Evolutionary conservation across 2,113 vertebrate species (phyloP).

Genomic region (Ceyx margarethae): DNA sequence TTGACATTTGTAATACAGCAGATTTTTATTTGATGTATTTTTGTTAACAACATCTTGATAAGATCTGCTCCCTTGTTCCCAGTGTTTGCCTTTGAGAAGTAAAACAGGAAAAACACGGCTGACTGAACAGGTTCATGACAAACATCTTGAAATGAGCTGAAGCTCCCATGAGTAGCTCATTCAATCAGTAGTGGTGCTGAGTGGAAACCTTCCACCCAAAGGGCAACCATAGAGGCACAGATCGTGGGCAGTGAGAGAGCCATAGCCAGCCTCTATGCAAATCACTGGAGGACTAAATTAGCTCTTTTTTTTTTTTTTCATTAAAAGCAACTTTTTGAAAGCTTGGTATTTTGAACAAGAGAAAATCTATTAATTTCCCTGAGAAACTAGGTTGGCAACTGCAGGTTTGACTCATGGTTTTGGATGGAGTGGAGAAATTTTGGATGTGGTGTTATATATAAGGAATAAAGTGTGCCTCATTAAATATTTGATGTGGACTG

Average conservation of each 20-base stretch:
- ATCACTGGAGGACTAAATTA: background rate
- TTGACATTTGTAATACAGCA: constrained; percentile 50
- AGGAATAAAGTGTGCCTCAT: background rate
- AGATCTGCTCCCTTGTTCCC: constrained; percentile 45
- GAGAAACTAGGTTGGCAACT: background rate
- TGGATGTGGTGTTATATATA: background rate
- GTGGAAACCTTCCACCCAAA: background rate
- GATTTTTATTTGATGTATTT: constrained; percentile 49
- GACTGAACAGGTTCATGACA: constrained; percentile 25
- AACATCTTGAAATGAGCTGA: background rate
- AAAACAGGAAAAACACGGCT: constrained; percentile 29
- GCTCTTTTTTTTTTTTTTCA: background rate
- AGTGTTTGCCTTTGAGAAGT: constrained; percentile 58
- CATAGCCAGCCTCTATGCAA: background rate
- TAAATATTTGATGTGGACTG: background rate
- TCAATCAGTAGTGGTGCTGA: background rate
- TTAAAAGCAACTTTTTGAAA: background rate
- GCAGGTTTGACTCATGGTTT: background rate
- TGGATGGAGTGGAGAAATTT: background rate
- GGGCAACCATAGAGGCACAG: background rate
- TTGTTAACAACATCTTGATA: constrained; percentile 52
- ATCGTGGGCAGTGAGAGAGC: background rate
- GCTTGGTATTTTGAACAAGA: background rate
- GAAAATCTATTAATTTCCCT: background rate
- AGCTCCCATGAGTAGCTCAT: background rate